Base-by-base conservation (phyloP, 2,888 invertebrate species). In the Agonopterix subpropinquella region DNA sequence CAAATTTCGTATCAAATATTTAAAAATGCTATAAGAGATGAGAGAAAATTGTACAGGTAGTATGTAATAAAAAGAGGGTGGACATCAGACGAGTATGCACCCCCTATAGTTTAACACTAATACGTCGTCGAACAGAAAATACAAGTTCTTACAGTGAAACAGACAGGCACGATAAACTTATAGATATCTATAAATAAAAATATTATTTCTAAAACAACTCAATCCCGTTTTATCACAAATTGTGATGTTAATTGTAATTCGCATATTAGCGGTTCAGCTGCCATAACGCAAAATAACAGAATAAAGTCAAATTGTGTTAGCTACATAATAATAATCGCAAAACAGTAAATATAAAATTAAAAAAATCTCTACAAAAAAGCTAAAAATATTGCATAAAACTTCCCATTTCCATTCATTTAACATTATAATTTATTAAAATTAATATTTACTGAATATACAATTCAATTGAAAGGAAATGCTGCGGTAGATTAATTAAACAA, bases 1-100 rank as follows among this genome's bases (percentile, higher is more conserved):
- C 76, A 76, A 74, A 70, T 77, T 78, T 76, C 77, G 80, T 85
- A 86, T 84, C 83, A 84, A 86, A 86, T 78, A 65, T 81, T 78
- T 66, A 74, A 80, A 85, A 85, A 84, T 80, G 79, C 77, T 73
- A 76, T 63, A 71, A 70, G 28, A 77, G 65, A 67, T 61, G 28
- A 63, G 67, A 73, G 68, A 73, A 76, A 78, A 77, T 80, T 83
- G 81, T 86, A 86, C 83, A 85, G 28, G 28, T 28, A 28, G 65
- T 70, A 67, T 64, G 43, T 47, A 75, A 77, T 69, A 77, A 46
- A 13, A 18, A 18, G 47, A 42, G 42, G 8, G 8, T 11, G 10
- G 11, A 11, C 11, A 11, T 11, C 1, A 11, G 8, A 42, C 39
- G 39, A 39, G 4, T 10, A 11, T 39, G 11, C 1, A 13, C 42